Base-by-base conservation (phyloP, 2,888 invertebrate genomes). In the Mimachlamys varia region DNA sequence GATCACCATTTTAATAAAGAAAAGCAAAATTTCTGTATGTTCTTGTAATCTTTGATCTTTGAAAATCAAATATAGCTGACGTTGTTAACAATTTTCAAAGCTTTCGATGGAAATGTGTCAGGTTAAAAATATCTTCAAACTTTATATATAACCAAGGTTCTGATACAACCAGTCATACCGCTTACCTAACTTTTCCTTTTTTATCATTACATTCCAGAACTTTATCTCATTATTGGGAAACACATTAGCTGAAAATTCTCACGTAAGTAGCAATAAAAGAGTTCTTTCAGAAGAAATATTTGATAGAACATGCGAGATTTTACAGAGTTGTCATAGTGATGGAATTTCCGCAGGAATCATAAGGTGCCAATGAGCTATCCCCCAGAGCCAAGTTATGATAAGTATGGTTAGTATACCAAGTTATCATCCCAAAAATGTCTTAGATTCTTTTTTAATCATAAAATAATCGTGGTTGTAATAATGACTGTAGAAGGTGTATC, bases 181-280 rank as follows among this genome's bases (percentile, higher is more conserved):
- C 7, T 7, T 7, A 3, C 44, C 44, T 44, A 44, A 44, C 3
- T 44, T 44, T 44, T 33, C 27, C 76, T 33, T 76, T 76, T 76
- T 12, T 33, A 76, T 76, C 27, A 76, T 27, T 10, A 33, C 76
- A 76, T 76, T 76, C 76, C 76, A 33, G 76, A 76, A 76, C 13
- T 27, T 27, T 12, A 76, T 76, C 76, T 76, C 76, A 33, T 76
- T 33, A 76, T 27, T 33, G 76, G 76, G 27, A 76, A 76, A 76
- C 13, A 33, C 76, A 76, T 76, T 76, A 76, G 5, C 33, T 13
- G 76, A 76, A 27, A 76, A 76, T 12, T 10, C 27, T 33, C 76
- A 76, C 76, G 0, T 33, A 76, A 76, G 76, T 76, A 76, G 76
- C 76, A 33, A 76, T 76, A 76, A 76, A 76, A 76, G 76, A 76